A percentile compares a stretch with the other conserved stretches of the same genome.
Conservation (phyloP, 2,113 vertebrate species). For the Poeciliopsis retropinna region DNA sequence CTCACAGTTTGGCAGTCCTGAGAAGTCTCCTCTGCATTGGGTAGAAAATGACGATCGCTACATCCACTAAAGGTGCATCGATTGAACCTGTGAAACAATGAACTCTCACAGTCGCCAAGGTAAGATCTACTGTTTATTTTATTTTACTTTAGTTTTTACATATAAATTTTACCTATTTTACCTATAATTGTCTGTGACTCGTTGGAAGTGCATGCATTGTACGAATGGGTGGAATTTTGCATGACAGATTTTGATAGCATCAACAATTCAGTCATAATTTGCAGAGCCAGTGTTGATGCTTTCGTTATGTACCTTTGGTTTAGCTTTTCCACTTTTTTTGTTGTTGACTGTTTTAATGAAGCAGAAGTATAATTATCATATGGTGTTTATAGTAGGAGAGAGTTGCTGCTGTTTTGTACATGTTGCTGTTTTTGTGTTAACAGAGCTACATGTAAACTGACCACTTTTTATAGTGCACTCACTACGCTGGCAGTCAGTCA, state of each 20-base stretch:
- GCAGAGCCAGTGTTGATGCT: no score
- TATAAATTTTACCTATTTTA: no score
- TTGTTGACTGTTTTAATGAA: no score
- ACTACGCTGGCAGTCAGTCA: no score
- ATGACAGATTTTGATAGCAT: neutral
- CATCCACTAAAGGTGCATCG: conserved; percentile 52
- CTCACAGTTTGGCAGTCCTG: conserved; percentile 31
- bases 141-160: neutral
- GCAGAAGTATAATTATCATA: no score
- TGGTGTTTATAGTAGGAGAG: no score
- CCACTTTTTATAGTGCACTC: no score
- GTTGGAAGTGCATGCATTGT: neutral
- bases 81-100: conserved; percentile 57
- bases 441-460: no score
- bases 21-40: conserved; percentile 37
- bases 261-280: neutral
- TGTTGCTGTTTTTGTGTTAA: neutral
- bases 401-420: neutral
- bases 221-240: neutral
- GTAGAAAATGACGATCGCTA: conserved; percentile 58
- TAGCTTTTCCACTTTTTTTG: neutral
- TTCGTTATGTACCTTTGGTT: neutral
- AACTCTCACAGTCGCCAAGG: conserved; percentile 76
- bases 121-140: conserved; percentile 48
- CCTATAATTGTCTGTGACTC: conserved; percentile 2